Evolutionary conservation across 2,797 vertebrate species (phyloP), one percentile per base, ranked within the genome.

Genomic region (Manis javanica): DNA sequence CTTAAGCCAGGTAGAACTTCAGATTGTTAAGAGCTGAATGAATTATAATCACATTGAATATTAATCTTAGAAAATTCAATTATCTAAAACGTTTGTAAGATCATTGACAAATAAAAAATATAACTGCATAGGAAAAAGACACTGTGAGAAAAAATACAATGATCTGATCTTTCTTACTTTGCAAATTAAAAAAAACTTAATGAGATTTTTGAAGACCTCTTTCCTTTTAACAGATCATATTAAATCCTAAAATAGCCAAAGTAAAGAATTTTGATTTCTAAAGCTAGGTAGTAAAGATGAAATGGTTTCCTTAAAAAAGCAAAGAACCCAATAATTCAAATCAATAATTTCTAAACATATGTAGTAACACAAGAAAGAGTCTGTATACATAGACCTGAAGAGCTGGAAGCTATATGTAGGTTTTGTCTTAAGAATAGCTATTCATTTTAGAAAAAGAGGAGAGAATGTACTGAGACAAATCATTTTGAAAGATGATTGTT

Each of bases 21-120:
- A 86, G 37, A 77, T 85, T 61, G 26, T 16, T 89, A 92, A 79
- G 51, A 86, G 39, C 46, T 72, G 59, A 94, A 84, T 84, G 34
- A 87, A 89, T 75, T 91, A 26, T 89, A 85, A 64, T 11, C 37
- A 86, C 5, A 46, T 81, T 86, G 31, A 77, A 34, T 92, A 77
- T 81, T 92, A 75, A 89, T n/a, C 51, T 84, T 81, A 89, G 90
- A 82, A 90, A 94, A 96, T 39, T 53, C 34, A 81, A 10, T 94
- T 59, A 89, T 77, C 68, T 82, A 82, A 63, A 94, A 75, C 64
- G 14, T 53, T 66, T 69, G 24, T 63, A 79, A 68, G 24, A 57
- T 85, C 72, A 89, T 18, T 81, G 53, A 13, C 16, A 85, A 92
- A 74, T 66, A 72, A 71, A 53, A 87, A 85, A 91, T 31, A 61